Evolutionary conservation across 2,113 vertebrate genomes (phyloP), one percentile per base, ranked within the genome.

Genomic region (Antennarius striatus): DNA sequence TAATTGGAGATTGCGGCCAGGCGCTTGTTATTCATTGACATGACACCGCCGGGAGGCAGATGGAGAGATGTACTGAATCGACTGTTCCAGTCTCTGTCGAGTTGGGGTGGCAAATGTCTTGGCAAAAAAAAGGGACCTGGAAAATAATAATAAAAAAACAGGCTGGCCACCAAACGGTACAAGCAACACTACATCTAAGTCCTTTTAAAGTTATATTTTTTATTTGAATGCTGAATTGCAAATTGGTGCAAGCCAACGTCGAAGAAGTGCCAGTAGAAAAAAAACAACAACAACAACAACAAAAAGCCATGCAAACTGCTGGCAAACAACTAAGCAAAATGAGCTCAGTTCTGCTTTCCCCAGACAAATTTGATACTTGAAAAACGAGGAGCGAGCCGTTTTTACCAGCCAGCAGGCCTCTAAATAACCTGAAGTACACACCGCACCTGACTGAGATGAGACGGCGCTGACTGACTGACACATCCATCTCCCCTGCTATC

Each of bases 1-100:
- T 88, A 83, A 87, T 87, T 84, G 86, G 72, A 84, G 86, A 84
- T 88, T 86, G 89, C 81, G 77, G 82, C 80, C 50, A 15, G 68
- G 56, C 63, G 62, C 78, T 87, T 87, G 86, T 89, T 89, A 88
- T 89, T 87, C 79, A 83, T 79, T 88, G 87, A 86, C 75, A 81
- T 70, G 75, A 80, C 81, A 63, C 73, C 48, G 77, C 75, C 43
- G 71, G 49, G 77, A 58, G 77, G 86, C 81, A 83, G 84, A 86
- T 84, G 79, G 77, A 79, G 79, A 71, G 57, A 79, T 81, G 79
- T 74, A 87, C 85, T 69, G 85, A 80, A 86, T 81, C 68, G 79
- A 75, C 79, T 86, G 82, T 88, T 89, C 81, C 75, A 76, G 64
- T 81, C 72, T 81, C 63, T 76, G 67, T 65, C 15, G 15, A 56